A percentile compares a stretch with the other conserved stretches of the same genome.
Evolutionary conservation across 2,888 invertebrate species (phyloP).

Genomic region (Hirtodrosophila trivittata): DNA sequence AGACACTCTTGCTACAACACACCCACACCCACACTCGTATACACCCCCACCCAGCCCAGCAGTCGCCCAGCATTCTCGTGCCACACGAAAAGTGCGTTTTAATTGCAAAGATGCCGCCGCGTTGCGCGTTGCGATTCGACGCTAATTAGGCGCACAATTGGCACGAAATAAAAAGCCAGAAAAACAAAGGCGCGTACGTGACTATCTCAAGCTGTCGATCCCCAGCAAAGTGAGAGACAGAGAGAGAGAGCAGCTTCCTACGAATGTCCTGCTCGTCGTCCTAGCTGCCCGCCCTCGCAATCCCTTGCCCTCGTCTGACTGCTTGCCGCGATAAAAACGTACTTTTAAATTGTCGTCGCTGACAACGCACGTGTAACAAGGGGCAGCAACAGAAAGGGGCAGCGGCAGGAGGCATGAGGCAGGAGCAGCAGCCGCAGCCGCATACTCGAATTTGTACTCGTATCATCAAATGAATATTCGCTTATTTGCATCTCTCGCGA

Average conservation of each 20-base stretch:
- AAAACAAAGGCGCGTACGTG: constrained; percentile 72
- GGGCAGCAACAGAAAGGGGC: neutral
- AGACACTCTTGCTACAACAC: constrained; percentile 22
- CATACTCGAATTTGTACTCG: constrained; percentile 25
- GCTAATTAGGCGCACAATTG: constrained; percentile 80
- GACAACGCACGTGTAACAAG: constrained; percentile 61
- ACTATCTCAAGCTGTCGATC: constrained; percentile 76
- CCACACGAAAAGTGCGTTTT: constrained; percentile 75
- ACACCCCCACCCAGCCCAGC: neutral
- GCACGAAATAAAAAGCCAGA: constrained; percentile 72
- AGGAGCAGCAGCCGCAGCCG: constrained; percentile 6
- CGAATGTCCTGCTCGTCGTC: too few relatives aligned
- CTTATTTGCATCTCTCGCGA: constrained; percentile 71
- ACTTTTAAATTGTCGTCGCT: constrained; percentile 70
- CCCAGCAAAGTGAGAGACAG: constrained; percentile 6
- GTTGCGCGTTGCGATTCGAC: constrained; percentile 57
- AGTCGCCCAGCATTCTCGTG: neutral
- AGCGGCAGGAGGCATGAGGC: constrained; percentile 32
- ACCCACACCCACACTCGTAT: neutral
- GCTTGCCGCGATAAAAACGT: constrained; percentile 65
- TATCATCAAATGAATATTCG: constrained; percentile 78
- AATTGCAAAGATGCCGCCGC: constrained; percentile 78
- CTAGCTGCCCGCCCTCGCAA: too few relatives aligned
- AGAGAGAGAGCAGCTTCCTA: too few relatives aligned
- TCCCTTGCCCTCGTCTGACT: constrained; percentile 18